Evolutionary conservation across 2,888 invertebrate genomes (phyloP).

Genomic region (Autographa gamma): DNA sequence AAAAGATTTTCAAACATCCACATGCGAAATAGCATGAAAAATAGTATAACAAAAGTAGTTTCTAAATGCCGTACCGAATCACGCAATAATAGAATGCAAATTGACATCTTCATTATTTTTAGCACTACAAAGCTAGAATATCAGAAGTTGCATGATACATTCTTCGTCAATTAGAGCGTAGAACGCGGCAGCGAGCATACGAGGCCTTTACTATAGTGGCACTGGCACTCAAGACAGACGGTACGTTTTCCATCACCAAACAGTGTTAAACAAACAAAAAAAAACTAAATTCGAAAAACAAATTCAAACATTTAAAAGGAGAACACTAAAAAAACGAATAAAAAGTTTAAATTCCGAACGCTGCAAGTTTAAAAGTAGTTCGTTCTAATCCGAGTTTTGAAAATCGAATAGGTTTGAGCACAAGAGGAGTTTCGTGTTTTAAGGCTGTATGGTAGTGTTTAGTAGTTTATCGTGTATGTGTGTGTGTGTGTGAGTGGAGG

Average conservation of each 20-base stretch:
- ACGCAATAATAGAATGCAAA: slow-evolving; percentile 58
- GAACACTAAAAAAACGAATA: background rate
- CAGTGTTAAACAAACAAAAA: slow-evolving; percentile 48
- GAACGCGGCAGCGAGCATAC: slow-evolving; percentile 72
- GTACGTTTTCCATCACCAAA: slow-evolving; percentile 71
- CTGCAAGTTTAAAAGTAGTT: slow-evolving; percentile 24
- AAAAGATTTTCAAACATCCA: slow-evolving; percentile 6
- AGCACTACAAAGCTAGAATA: slow-evolving; percentile 61
- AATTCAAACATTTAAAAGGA: slow-evolving; percentile 5
- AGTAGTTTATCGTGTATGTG: slow-evolving; percentile 22
- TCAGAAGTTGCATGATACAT: slow-evolving; percentile 82
- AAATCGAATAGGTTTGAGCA: slow-evolving; percentile 26
- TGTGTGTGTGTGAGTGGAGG: slow-evolving; percentile 66
- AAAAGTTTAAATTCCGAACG: slow-evolving; percentile 26
- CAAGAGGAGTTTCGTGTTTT: slow-evolving; percentile 46
- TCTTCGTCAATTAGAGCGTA: slow-evolving; percentile 86
- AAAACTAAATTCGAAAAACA: slow-evolving; percentile 12
- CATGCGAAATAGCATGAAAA: slow-evolving; percentile 33
- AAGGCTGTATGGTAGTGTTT: slow-evolving; percentile 28
- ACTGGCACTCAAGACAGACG: slow-evolving; percentile 79
- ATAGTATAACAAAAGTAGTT: slow-evolving; percentile 21
- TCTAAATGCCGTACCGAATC: slow-evolving; percentile 47
- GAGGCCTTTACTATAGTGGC: slow-evolving; percentile 69
- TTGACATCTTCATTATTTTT: slow-evolving; percentile 56
- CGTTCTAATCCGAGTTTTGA: slow-evolving; percentile 39